A percentile compares a stretch with the other conserved stretches of the same genome.
Conservation (phyloP, 2,113 vertebrate genomes). For the Austrofundulus limnaeus region DNA sequence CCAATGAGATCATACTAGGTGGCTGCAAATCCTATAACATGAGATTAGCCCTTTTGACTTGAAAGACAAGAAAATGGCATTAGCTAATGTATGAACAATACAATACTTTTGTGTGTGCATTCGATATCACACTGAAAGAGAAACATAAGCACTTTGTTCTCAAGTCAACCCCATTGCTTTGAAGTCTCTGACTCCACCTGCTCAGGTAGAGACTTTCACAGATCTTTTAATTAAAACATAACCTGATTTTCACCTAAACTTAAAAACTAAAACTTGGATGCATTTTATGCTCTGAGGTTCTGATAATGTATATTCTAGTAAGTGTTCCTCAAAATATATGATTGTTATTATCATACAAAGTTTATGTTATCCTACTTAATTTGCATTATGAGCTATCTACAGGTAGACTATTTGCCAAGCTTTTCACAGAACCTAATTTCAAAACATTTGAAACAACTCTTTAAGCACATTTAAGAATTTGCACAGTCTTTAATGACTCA, state of each 20-base stretch:
- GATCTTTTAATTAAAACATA: conserved; percentile 14
- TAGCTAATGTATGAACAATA: conserved; percentile 77
- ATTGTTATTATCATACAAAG: conserved; percentile 39
- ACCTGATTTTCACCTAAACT: conserved; percentile 5
- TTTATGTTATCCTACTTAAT: too few species aligned
- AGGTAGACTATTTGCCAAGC: too few species aligned
- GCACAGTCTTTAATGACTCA: too few species aligned
- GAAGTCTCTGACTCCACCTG: conserved; percentile 33
- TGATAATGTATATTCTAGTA: conserved; percentile 38
- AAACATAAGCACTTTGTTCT: conserved; percentile 53
- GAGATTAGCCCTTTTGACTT: conserved; percentile 77
- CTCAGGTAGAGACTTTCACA: conserved; percentile 21
- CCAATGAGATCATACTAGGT: conserved; percentile 76
- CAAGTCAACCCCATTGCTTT: conserved; percentile 34
- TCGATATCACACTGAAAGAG: conserved; percentile 56
- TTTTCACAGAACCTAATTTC: too few species aligned
- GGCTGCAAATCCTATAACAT: conserved; percentile 79
- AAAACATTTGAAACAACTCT: too few species aligned
- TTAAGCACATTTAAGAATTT: too few species aligned
- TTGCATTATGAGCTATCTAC: too few species aligned
- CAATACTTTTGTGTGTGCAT: conserved; percentile 63
- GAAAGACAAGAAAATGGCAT: conserved; percentile 79
- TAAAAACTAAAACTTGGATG: conserved; percentile 13
- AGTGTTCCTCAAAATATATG: conserved; percentile 13
- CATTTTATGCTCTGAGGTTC: conserved; percentile 19